Percentiles rank a stretch among this genome's conserved stretches.
These are phyloP conservation scores for Drosophila anceps DNA, from an alignment of 2,888 invertebrate species.

Conservation along the genomic window DNA sequence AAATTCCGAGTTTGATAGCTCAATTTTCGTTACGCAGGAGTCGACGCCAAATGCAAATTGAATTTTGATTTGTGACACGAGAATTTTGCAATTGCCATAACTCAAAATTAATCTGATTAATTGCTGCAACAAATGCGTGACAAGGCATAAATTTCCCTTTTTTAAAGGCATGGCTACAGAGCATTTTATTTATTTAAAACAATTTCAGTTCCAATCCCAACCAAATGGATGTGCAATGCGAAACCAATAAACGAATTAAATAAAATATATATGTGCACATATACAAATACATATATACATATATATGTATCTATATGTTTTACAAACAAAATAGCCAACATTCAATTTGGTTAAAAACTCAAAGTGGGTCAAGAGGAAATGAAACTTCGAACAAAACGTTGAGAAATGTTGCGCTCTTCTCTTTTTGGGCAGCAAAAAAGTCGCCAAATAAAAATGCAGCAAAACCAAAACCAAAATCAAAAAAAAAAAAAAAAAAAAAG, in stretches of 20 bases:
- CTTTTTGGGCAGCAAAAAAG: constrained; percentile 4
- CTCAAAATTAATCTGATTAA: constrained; percentile 36
- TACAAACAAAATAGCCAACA: constrained; percentile 22
- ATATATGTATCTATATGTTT: not conserved
- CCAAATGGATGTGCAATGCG: constrained; percentile 8
- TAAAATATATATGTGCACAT: constrained; percentile 1
- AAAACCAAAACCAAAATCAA: constrained; percentile 16
- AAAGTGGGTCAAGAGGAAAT: constrained; percentile 73
- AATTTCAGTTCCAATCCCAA: constrained; percentile 13
- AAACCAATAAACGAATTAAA: constrained; percentile 20
- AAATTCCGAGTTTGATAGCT: constrained; percentile 37
- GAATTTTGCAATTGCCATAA: constrained; percentile 24
- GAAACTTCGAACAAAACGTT: constrained; percentile 54
- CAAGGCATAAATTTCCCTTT: constrained; percentile 9
- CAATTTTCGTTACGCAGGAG: constrained; percentile 33
- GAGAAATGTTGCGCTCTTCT: constrained; percentile 27
- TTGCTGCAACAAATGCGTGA: constrained; percentile 12
- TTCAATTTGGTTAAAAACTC: constrained; percentile 20
- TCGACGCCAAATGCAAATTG: constrained; percentile 55
- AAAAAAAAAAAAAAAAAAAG: constrained; percentile 4
- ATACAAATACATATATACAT: not conserved
- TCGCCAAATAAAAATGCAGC: constrained; percentile 36
- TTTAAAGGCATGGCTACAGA: not conserved
- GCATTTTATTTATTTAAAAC: constrained; percentile 24
- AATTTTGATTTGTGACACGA: constrained; percentile 39